These are phyloP conservation scores for Autographa pulchrina DNA, from an alignment of 2,888 invertebrate genomes.

Conservation along the genomic window DNA sequence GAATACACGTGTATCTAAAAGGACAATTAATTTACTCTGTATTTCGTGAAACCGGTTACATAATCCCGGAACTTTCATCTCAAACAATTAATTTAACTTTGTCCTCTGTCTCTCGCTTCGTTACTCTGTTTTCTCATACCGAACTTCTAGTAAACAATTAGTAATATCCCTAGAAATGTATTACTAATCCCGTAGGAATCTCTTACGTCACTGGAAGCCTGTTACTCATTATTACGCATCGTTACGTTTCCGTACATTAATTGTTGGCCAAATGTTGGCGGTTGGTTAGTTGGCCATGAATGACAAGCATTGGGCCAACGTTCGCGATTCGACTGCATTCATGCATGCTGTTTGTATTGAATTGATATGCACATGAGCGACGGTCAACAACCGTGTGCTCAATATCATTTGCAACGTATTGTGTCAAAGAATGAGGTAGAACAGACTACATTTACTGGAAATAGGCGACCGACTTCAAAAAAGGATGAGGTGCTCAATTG, in stretches of 20 bases:
- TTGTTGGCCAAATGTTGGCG: slow-evolving; percentile 28
- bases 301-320: slow-evolving; percentile 12
- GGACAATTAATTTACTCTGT: slow-evolving; percentile 10
- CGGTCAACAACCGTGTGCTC: neutral
- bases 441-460: neutral
- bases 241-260: slow-evolving; percentile 10
- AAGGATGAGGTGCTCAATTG: too few species aligned
- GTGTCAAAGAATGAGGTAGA: neutral
- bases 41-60: slow-evolving; percentile 14
- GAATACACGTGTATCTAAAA: slow-evolving; percentile 24
- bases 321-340: neutral
- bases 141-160: slow-evolving; percentile 13
- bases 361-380: neutral
- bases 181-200: slow-evolving; percentile 46
- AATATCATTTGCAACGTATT: neutral
- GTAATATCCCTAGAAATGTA: slow-evolving; percentile 15
- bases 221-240: slow-evolving; percentile 28
- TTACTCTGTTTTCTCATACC: slow-evolving; percentile 1
- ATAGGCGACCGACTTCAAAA: neutral
- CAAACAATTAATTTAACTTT: slow-evolving; percentile 12
- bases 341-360: neutral
- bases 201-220: slow-evolving; percentile 44
- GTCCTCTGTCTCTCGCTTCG: slow-evolving; percentile 2
- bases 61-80: slow-evolving; percentile 21
- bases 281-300: neutral